A percentile compares a stretch with the other conserved stretches of the same genome.
These are phyloP conservation scores for Gambelia wislizenii DNA, from an alignment of 2,797 vertebrate genomes.

Conservation along the genomic window DNA sequence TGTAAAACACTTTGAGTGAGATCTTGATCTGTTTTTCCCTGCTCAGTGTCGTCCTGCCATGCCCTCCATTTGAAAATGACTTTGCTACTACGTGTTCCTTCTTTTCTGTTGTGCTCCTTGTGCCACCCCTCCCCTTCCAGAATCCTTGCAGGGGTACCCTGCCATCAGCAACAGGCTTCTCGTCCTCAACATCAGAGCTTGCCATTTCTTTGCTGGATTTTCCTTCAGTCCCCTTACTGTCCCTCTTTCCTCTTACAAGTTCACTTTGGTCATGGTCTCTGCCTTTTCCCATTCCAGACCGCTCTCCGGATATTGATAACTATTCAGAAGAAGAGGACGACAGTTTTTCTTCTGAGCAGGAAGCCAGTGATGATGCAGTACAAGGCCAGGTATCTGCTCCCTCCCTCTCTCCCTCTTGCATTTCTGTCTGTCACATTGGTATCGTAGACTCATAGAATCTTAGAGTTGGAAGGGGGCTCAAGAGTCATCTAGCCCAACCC, in stretches of 20 bases:
- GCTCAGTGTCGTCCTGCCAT: too few relatives aligned
- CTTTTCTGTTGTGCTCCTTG: background rate
- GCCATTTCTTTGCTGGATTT: background rate
- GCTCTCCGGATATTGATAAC: slow-evolving; percentile 97
- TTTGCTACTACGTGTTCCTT: background rate
- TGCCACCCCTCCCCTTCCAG: background rate
- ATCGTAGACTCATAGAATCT: too few relatives aligned
- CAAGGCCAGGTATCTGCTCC: slow-evolving; percentile 86
- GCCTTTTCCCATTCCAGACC: slow-evolving; percentile 83
- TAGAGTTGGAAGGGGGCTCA: too few relatives aligned
- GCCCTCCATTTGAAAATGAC: background rate
- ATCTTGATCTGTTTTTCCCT: background rate
- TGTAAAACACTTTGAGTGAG: background rate
- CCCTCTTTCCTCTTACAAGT: background rate
- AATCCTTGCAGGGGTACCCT: background rate
- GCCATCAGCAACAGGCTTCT: background rate
- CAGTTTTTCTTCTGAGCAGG: slow-evolving; percentile 97
- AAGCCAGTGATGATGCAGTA: slow-evolving; percentile 94
- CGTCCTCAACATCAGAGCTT: background rate
- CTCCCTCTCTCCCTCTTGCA: background rate
- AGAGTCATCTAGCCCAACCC: too few relatives aligned
- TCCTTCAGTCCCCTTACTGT: background rate
- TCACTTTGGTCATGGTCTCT: slow-evolving; percentile 20
- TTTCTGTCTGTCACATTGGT: background rate
- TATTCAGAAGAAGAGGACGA: slow-evolving; percentile 98